phyloP scores from a whole-genome alignment of 2,888 invertebrate genomes.

The Tenthredo mesomela region DNA sequence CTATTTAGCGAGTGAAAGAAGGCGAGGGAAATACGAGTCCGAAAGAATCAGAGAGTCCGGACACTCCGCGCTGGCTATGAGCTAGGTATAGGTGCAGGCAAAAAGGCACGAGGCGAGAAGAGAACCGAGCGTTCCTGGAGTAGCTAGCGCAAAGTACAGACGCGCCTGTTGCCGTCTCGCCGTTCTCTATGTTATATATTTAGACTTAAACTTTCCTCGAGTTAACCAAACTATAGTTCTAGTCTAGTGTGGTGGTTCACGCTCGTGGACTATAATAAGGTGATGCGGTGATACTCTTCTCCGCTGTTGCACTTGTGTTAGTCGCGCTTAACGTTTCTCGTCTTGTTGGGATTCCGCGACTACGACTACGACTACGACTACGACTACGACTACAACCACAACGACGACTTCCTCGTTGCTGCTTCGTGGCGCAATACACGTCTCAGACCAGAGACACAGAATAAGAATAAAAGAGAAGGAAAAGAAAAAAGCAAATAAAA shows the following conservation, averaged over 20 bases:
- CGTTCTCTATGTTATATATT: slow-evolving; percentile 55
- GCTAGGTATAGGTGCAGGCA: background rate
- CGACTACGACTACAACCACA: background rate
- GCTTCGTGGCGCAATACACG: slow-evolving; percentile 39
- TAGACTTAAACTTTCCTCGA: slow-evolving; percentile 55
- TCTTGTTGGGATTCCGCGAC: slow-evolving; percentile 50
- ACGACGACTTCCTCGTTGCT: slow-evolving; percentile 47
- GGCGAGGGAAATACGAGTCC: background rate
- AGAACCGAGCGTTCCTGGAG: slow-evolving; percentile 2
- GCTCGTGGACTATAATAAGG: background rate
- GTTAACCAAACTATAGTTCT: slow-evolving; percentile 24
- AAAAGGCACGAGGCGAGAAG: slow-evolving; percentile 8
- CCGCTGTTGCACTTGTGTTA: background rate
- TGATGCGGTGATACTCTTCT: background rate
- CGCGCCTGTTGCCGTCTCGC: slow-evolving; percentile 39
- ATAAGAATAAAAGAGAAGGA: background rate
- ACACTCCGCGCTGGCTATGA: background rate
- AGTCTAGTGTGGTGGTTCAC: slow-evolving; percentile 33
- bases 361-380: slow-evolving; percentile 16
- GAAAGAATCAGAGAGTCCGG: background rate
- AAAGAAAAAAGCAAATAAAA: background rate
- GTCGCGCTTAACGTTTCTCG: slow-evolving; percentile 30
- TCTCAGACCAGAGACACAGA: slow-evolving; percentile 16
- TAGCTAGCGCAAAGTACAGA: slow-evolving; percentile 24
- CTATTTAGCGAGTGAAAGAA: background rate